A percentile compares a stretch with the other conserved stretches of the same genome.
Evolutionary conservation across 1,140 invertebrate genomes (phyloP).

Genomic region (Amphibalanus amphitrite): DNA sequence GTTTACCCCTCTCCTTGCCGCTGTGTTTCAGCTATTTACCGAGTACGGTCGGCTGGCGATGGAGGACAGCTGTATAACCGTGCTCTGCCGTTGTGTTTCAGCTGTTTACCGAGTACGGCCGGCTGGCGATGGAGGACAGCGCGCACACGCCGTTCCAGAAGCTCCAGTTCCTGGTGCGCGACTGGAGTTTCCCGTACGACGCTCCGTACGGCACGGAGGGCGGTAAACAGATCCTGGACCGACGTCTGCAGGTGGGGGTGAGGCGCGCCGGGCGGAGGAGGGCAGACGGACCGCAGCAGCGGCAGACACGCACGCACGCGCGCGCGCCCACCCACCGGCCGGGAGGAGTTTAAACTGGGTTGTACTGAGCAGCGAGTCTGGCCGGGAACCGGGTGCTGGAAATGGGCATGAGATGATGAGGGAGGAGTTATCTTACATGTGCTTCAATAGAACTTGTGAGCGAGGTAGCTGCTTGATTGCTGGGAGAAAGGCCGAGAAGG

Average conservation of each 20-base stretch:
- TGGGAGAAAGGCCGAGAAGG: no score
- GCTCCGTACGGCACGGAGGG: constrained; percentile 77
- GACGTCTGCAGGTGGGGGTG: constrained; percentile 51
- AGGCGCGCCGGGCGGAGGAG: not conserved
- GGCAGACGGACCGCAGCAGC: not conserved
- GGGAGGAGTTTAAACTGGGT: no score
- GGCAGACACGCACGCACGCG: no score
- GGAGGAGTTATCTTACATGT: no score
- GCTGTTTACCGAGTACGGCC: constrained; percentile 45
- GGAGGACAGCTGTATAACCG: constrained; percentile 74
- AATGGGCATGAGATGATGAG: no score
- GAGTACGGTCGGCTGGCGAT: constrained; percentile 77
- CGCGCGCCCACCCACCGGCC: no score
- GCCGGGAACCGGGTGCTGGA: no score
- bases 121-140: constrained; percentile 77
- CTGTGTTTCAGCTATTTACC: no score
- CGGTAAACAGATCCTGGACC: constrained; percentile 67
- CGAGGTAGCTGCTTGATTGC: no score
- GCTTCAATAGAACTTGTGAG: no score
- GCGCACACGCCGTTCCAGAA: constrained; percentile 83
- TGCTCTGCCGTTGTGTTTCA: not conserved
- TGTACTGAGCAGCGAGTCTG: no score
- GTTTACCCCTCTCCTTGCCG: no score
- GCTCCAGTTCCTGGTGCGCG: constrained; percentile 85
- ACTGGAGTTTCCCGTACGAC: constrained; percentile 98